Evolutionary conservation across 2,113 vertebrate species (phyloP).

Genomic region (Campylomormyrus tamandua): DNA sequence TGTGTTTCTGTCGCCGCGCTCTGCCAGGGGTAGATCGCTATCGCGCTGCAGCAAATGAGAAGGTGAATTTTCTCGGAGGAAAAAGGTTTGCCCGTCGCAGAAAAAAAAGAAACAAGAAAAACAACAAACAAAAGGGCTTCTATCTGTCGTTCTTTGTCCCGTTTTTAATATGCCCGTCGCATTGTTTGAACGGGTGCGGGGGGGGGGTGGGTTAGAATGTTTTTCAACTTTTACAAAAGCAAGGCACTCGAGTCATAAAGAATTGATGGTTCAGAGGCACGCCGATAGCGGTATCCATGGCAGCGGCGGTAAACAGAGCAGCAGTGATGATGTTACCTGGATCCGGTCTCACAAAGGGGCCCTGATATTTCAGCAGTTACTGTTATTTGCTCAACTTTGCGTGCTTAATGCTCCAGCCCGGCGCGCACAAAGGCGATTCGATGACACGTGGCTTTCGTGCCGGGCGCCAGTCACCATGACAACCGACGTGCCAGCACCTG

Average conservation of each 20-base stretch:
- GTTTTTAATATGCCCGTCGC: slow-evolving; percentile 51
- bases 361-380: slow-evolving; percentile 56
- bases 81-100: slow-evolving; percentile 47
- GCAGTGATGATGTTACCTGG: slow-evolving; percentile 59
- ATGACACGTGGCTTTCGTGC: slow-evolving; percentile 59
- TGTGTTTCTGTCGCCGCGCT: slow-evolving; percentile 63
- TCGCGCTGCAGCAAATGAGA: slow-evolving; percentile 55
- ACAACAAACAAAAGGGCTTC: slow-evolving; percentile 54
- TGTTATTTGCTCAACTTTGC: slow-evolving; percentile 75
- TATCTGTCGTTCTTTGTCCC: slow-evolving; percentile 58
- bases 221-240: slow-evolving; percentile 48
- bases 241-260: slow-evolving; percentile 56
- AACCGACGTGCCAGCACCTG: slow-evolving; percentile 80
- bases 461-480: slow-evolving; percentile 60
- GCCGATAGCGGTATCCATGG: slow-evolving; percentile 64
- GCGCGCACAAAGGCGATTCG: slow-evolving; percentile 70
- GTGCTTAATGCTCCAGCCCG: slow-evolving; percentile 59
- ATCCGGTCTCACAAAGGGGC: slow-evolving; percentile 62
- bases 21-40: slow-evolving; percentile 55
- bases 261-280: slow-evolving; percentile 53
- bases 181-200: slow-evolving; percentile 45
- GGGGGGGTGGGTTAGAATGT: slow-evolving; percentile 32
- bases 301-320: slow-evolving; percentile 64
- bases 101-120: slow-evolving; percentile 54
- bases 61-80: slow-evolving; percentile 43